These are phyloP conservation scores for Hypomecis punctinalis DNA, from an alignment of 2,888 invertebrate genomes.

Conservation along the genomic window DNA sequence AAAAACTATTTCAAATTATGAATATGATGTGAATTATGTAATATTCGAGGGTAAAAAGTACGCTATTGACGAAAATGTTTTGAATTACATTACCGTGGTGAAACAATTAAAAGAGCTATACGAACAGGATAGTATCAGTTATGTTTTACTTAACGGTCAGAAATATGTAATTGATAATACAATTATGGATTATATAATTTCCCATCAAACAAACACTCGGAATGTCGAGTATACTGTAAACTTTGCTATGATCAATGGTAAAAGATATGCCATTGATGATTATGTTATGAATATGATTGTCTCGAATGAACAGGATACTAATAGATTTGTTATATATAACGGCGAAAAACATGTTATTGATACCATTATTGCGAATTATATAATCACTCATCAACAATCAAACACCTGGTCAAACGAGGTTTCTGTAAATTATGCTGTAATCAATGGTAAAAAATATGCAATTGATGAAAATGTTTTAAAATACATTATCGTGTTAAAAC, in stretches of 20 bases:
- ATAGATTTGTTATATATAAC: neutral
- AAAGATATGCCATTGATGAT: neutral
- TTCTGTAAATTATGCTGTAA: neutral
- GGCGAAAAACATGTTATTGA: neutral
- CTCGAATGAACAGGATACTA: neutral
- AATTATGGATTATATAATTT: too few species aligned
- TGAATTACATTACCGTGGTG: too few species aligned
- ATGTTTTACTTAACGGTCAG: too few species aligned
- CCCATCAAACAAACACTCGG: too few species aligned
- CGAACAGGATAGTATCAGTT: too few species aligned
- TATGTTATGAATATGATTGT: too few species aligned
- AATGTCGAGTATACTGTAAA: too few species aligned
- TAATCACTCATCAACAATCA: neutral
- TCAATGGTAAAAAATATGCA: constrained; percentile 1
- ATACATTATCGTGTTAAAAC: neutral
- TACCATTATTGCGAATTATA: neutral
- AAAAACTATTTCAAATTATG: neutral
- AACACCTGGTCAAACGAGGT: neutral
- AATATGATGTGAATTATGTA: neutral
- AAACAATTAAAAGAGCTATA: too few species aligned
- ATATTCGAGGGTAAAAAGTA: neutral
- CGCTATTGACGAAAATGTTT: neutral
- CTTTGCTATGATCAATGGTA: too few species aligned
- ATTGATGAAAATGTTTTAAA: neutral
- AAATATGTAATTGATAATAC: too few species aligned